These are phyloP conservation scores for Microdon myrmicae DNA, from an alignment of 2,888 invertebrate genomes.

Conservation along the genomic window DNA sequence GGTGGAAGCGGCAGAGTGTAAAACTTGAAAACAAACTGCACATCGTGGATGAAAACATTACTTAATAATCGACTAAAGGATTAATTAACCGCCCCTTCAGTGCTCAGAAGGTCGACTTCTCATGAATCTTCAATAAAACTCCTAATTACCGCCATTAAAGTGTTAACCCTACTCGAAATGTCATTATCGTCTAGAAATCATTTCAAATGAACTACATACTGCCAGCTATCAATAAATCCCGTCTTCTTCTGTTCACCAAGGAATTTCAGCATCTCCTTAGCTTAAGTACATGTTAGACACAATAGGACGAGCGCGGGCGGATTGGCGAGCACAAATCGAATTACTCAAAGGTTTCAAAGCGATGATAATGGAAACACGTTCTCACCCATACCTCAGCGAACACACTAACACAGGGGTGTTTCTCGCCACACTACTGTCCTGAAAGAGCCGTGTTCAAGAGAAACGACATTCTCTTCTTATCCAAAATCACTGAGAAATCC, in stretches of 20 bases:
- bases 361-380: constrained; percentile 1
- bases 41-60: too few species aligned
- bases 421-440: too few species aligned
- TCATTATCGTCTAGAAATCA: constrained; percentile 16
- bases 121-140: constrained; percentile 8
- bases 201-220: constrained; percentile 12
- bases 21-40: too few species aligned
- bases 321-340: constrained; percentile 19
- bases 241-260: constrained; percentile 3
- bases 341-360: constrained; percentile 33
- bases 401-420: too few species aligned
- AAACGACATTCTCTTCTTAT: too few species aligned
- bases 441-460: too few species aligned
- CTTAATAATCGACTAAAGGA: too few species aligned
- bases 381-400: neutral
- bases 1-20: too few species aligned
- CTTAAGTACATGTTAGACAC: constrained; percentile 6
- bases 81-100: too few species aligned
- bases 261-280: constrained; percentile 31
- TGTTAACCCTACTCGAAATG: constrained; percentile 11
- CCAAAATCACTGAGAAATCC: too few species aligned
- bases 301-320: neutral
- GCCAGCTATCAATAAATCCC: neutral
- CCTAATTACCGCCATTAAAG: constrained; percentile 11
- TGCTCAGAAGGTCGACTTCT: too few species aligned